A percentile compares a stretch with the other conserved stretches of the same genome.
Evolutionary conservation across 2,888 invertebrate species (phyloP).

Genomic region (Thera britannica): DNA sequence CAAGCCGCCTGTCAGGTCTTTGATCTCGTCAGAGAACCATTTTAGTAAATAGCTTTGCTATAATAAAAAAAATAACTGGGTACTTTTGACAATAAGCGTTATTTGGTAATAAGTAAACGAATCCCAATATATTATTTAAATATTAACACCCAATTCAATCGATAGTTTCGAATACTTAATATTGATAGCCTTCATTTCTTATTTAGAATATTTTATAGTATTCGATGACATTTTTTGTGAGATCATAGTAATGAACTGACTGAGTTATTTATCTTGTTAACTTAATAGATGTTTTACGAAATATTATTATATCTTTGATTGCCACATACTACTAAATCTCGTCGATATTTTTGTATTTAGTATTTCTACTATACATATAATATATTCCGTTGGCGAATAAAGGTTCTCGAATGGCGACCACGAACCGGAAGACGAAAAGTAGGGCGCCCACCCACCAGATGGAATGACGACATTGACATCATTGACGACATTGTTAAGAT

Average conservation of each 20-base stretch:
- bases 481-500: no score
- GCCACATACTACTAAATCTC: background rate
- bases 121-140: slow-evolving; percentile 8
- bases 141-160: slow-evolving; percentile 40
- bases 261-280: slow-evolving; percentile 23
- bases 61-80: background rate
- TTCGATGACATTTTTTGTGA: slow-evolving; percentile 22
- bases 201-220: slow-evolving; percentile 34
- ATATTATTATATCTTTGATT: background rate
- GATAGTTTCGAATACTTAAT: slow-evolving; percentile 35
- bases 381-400: no score
- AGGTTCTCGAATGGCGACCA: no score
- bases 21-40: background rate
- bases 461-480: no score
- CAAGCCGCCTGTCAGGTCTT: background rate
- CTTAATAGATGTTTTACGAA: slow-evolving; percentile 12
- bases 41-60: background rate
- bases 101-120: background rate
- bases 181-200: slow-evolving; percentile 38
- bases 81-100: background rate
- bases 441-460: no score
- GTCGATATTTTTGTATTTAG: background rate
- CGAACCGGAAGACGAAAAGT: no score
- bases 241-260: slow-evolving; percentile 8
- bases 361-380: background rate